Evolutionary conservation across 2,113 vertebrate genomes (phyloP), one percentile per base, ranked within the genome.

Genomic region (Corapipo altera): DNA sequence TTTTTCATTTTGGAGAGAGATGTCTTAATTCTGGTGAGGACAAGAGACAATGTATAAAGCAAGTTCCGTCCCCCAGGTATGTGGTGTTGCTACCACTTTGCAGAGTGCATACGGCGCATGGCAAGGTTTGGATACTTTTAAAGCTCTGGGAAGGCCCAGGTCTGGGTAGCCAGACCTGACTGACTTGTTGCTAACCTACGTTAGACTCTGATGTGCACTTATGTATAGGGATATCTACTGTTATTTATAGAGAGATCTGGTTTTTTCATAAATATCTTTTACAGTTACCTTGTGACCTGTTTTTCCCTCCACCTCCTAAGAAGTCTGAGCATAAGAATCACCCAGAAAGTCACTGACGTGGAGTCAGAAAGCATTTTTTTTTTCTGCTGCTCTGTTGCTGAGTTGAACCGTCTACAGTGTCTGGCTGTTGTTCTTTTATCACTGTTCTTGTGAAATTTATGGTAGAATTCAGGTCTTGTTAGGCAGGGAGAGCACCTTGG

Each of bases 1-100:
- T 15, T 28, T 24, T 28, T 11, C 9, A 9, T 28, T 65, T 48
- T 21, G 5, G 4, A 8, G 39, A 3, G 12, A 0, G 2, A 39
- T 41, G 8, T 44, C 6, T 4, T 58, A 15, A 58, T 59, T 86
- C 33, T 75, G 15, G 1, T 46, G 22, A 49, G 15, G 13, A 54
- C 35, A 72, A 46, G 33, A 71, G 52, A 12, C 17, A 43, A 11
- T 22, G 6, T 11, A 10, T 21, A 39, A 55, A 83, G n/a, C 4
- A 17, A 80, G 17, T 86, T 59, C 33, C 15, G 15, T 49, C 35
- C 16, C 23, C 32, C 22, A 20, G 21, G 2, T 59, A 12, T 1
- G 0, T 23, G 27, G 28, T 58, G 33, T 51, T 1, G 4, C 24
- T 41, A 28, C n/a, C 15, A 5, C 67, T 80, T 64, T 72, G 32